Percentiles rank a stretch among this genome's conserved stretches.
Conservation (phyloP, 2,113 vertebrate species). For the Ammodramus savannarum region DNA sequence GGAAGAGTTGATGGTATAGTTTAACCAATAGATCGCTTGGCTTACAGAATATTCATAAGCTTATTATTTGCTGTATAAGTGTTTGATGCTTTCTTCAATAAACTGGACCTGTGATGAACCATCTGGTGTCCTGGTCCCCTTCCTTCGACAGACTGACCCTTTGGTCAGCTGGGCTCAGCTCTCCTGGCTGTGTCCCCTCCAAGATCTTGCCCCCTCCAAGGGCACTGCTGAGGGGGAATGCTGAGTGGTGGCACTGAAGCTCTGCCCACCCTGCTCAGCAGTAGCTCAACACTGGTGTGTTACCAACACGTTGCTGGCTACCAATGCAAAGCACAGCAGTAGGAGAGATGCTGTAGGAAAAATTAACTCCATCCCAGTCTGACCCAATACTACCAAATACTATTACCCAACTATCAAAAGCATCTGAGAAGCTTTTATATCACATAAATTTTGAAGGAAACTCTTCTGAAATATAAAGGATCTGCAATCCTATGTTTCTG, state of each 20-base stretch:
- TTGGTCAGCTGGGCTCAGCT: background rate
- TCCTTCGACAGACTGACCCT: no score
- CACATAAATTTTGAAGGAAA: background rate
- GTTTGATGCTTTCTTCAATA: no score
- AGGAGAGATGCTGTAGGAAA: background rate
- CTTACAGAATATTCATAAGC: no score
- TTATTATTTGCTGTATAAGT: no score
- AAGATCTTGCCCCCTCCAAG: background rate
- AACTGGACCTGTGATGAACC: no score
- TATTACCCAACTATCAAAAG: background rate
- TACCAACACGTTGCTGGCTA: fast-evolving
- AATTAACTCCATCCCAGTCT: background rate
- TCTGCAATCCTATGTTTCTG: background rate
- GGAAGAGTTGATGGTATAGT: no score
- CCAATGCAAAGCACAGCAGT: background rate
- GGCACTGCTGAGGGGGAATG: background rate
- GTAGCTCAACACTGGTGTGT: background rate
- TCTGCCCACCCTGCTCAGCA: background rate
- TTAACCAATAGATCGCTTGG: no score
- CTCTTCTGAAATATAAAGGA: background rate
- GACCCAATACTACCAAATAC: background rate
- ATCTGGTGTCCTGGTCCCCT: no score
- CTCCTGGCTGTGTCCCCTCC: background rate
- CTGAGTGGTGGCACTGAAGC: fast-evolving
- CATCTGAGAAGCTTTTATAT: background rate